Base-by-base conservation (phyloP, 2,888 invertebrate species). In the Tenthredo notha region DNA sequence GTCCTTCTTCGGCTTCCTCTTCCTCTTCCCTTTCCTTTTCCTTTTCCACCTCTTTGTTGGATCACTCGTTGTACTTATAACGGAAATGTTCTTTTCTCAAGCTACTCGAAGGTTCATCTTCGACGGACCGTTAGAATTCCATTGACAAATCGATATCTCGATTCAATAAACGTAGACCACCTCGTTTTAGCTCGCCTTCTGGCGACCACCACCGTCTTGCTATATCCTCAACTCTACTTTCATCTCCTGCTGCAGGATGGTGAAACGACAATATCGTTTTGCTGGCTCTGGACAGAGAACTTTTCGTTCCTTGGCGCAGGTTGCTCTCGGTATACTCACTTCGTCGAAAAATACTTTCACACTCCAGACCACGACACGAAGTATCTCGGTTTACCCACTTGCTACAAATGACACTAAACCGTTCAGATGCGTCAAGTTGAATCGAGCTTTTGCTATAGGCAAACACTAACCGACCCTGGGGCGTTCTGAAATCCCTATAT, bases 61-160 rank as follows among this genome's bases (percentile, higher is more conserved):
- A 33, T 54, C 54, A 75, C 1, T 65, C 85, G 83, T 84, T 84
- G 83, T 85, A 65, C 54, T 70, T 70, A 33, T 74, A 25, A 18
- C 74, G 65, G 61, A n/a, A 84, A 83, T 77, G 85, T 87, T 86
- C 75, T 77, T 84, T 84, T 84, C 82, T 83, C 72, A 84, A 78
- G 86, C 85, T 83, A 70, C 47, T 83, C 65, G 67, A 37, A 83
- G 50, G 67, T 65, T 67, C 83, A 65, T 70, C 65, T 70, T 65
- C 65, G 43, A 70, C 67, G 83, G 70, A 70, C 70, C 83, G 65
- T 83, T 83, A 70, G 70, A 43, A 83, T 70, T 83, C 83, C 83
- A 83, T 70, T 70, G 70, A 83, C 83, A 67, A 83, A 83, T 83
- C 83, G 83, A 83, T 83, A 83, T 83, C 83, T 50, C 33, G 83